Base-by-base conservation (phyloP, 1,140 invertebrate species). In the Nymphalis io region DNA sequence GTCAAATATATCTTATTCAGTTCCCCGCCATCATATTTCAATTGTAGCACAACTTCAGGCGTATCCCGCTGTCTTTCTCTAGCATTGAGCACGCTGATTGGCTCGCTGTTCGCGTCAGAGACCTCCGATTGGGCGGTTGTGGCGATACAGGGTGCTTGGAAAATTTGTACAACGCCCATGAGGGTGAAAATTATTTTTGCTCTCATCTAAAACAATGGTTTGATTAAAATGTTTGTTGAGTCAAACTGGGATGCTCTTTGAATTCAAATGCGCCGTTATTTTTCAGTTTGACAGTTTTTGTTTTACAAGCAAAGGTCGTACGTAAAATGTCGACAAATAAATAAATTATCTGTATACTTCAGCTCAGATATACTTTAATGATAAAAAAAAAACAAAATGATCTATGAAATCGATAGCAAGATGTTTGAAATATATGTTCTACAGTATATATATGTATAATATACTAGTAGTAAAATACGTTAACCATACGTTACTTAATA, bases 1-100 rank as follows among this genome's bases (percentile, higher is more conserved):
- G 89, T 84, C 27, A 91, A 60, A 73, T 88, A 89, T 85, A 91
- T 88, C 79, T 79, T 84, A 80, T 91, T 79, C 81, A 91, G 76
- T 75, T 83, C 86, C 27, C 87, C 89, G 10, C 74, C 78, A 42
- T 87, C 81, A 61, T 91, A 91, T 68, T 91, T 91, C 74, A 91
- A 72, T 55, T 91, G 89, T 18, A 91, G 72, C 46, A 91, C 84
- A 2, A 91, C 89, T 64, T 88, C 85, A 0, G 89, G 89, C 1
- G 77, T 79, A 10, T 80, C 80, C 61, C 80, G 59, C 62, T 62
- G 76, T 76, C 78, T 77, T 79, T 70, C 68, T 73, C 70, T 72
- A 13, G 16, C 71, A 3, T 39, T 53, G 18, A 42, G 51, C 27
- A 73, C 73, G 33, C 2, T 72, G 0, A 86, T 85, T 84, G 84